phyloP scores from a whole-genome alignment of 2,888 invertebrate genomes.

The Campoplex capitator region DNA sequence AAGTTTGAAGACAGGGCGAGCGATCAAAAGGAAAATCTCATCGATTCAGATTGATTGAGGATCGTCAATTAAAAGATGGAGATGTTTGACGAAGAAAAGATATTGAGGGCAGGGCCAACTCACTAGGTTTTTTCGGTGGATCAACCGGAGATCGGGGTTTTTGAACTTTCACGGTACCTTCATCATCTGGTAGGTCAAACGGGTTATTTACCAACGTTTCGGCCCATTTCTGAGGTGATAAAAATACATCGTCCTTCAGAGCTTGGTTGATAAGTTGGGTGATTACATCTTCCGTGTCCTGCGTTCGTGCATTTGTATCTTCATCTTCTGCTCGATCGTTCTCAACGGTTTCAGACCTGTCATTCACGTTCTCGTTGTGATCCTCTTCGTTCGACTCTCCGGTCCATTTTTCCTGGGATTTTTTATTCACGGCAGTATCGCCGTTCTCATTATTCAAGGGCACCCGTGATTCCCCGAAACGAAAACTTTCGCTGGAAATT shows the following conservation, averaged over 20 bases:
- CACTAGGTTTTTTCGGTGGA: conserved; percentile 15
- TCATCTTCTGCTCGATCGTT: background rate
- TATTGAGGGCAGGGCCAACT: conserved; percentile 1
- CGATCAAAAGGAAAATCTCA: background rate
- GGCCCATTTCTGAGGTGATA: conserved; percentile 46
- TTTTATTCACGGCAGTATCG: background rate
- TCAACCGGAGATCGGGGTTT: conserved; percentile 29
- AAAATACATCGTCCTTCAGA: conserved; percentile 26
- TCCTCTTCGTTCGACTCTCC: background rate
- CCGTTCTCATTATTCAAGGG: background rate
- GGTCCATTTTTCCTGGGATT: background rate
- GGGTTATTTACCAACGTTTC: conserved; percentile 1
- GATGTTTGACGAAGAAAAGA: background rate
- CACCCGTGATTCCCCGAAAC: conserved; percentile 12
- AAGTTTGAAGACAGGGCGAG: background rate
- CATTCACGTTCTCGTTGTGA: background rate
- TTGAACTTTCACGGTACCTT: conserved; percentile 21
- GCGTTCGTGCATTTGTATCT: background rate
- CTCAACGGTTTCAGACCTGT: background rate
- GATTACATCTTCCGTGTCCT: conserved; percentile 27
- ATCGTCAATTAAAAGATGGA: background rate
- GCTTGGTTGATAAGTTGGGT: conserved; percentile 38
- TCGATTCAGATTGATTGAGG: background rate
- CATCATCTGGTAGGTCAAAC: conserved; percentile 5
- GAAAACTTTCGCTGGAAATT: conserved; percentile 15